Evolutionary conservation across 2,888 invertebrate species (phyloP).

Genomic region (Belgica antarctica): DNA sequence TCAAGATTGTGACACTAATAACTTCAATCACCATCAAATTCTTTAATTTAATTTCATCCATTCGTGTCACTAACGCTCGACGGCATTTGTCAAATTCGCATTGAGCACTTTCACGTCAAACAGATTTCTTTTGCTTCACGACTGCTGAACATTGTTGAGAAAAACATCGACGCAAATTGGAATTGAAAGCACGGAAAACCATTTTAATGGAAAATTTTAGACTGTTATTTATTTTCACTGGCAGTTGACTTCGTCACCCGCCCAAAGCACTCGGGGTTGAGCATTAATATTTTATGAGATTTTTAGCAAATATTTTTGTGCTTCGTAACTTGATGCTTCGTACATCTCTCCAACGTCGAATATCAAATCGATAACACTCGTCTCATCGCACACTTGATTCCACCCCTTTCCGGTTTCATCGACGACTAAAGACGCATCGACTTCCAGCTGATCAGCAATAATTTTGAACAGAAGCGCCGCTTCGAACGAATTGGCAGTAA

Average conservation of each 20-base stretch:
- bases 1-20: too few species aligned
- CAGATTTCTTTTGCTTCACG: too few species aligned
- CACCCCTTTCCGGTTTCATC: conserved; percentile 25
- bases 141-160: too few species aligned
- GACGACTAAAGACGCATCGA: not conserved
- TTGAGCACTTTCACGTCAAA: too few species aligned
- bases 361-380: conserved; percentile 23
- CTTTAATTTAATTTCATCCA: too few species aligned
- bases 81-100: too few species aligned
- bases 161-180: too few species aligned
- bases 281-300: conserved; percentile 24
- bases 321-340: not conserved
- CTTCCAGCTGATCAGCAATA: conserved; percentile 30
- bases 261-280: too few species aligned
- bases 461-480: conserved; percentile 19
- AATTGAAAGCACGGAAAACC: conserved; percentile 20
- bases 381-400: conserved; percentile 14
- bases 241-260: too few species aligned
- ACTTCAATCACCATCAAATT: too few species aligned
- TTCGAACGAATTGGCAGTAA: conserved; percentile 30
- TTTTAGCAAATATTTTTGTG: conserved; percentile 21
- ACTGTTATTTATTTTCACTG: not conserved
- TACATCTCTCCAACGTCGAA: conserved; percentile 30
- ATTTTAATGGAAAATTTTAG: conserved; percentile 17
- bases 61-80: too few species aligned